Evolutionary conservation across 2,888 invertebrate species (phyloP).

Genomic region (Tetropium fuscum): DNA sequence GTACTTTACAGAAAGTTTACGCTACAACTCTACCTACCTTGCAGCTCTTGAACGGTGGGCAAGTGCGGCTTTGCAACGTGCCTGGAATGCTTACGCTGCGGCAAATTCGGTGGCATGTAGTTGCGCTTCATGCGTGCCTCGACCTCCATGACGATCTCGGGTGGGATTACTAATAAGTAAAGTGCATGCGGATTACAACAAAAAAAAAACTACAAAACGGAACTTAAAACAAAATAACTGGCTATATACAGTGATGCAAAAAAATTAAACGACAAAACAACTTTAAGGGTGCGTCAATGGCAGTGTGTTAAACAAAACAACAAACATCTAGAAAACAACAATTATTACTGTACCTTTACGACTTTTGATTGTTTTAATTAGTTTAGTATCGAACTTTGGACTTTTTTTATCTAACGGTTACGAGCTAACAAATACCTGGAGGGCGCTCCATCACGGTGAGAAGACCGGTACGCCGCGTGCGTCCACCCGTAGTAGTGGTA

Average conservation of each 20-base stretch:
- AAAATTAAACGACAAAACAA: conserved; percentile 7
- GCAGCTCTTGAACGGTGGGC: conserved; percentile 82
- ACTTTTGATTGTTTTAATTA: conserved; percentile 2
- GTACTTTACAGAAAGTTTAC: neutral
- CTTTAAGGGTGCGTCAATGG: neutral
- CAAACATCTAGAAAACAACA: conserved; percentile 31
- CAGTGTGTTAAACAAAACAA: conserved; percentile 24
- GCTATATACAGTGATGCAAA: conserved; percentile 36
- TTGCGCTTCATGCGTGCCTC: conserved; percentile 86
- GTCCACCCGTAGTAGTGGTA: conserved; percentile 55
- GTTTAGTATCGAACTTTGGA: too few relatives aligned
- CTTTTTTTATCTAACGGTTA: too few relatives aligned
- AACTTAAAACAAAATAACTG: conserved; percentile 38
- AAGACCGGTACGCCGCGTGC: conserved; percentile 83
- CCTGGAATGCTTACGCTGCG: conserved; percentile 71
- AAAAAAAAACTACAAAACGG: conserved; percentile 57
- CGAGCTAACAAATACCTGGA: too few relatives aligned
- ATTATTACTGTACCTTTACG: conserved; percentile 19
- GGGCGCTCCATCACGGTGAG: conserved; percentile 88
- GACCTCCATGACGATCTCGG: conserved; percentile 89
- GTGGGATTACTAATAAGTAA: conserved; percentile 80
- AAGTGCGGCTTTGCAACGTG: conserved; percentile 67
- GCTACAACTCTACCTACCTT: conserved; percentile 70
- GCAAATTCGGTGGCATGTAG: conserved; percentile 76
- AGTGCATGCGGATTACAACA: conserved; percentile 58